Base-by-base conservation (phyloP, 1,140 invertebrate species). In the Ceratina japonica region DNA sequence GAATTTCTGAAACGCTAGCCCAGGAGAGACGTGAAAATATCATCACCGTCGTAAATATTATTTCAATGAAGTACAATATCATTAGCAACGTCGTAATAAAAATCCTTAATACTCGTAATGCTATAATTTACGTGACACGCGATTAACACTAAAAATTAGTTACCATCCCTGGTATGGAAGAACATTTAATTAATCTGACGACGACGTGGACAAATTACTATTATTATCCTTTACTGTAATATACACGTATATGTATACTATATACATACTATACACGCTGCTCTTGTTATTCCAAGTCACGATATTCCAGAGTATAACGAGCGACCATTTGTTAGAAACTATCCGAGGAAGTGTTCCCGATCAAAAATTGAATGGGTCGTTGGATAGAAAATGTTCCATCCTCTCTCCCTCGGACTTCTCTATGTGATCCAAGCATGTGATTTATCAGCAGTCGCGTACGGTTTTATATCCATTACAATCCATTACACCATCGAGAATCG, bases 401-500 rank as follows among this genome's bases (percentile, higher is more conserved):
- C 52, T n/a, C 62, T 27, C 15, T 18, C 56, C 44, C 51, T 56
- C 13, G 7, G 2, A 13, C 18, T n/a, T 18, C 20, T 64, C 44
- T 63, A 63, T 63, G 44, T 63, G 24, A 44, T 52, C 13, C 22
- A 52, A 31, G 59, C 44, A 63, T 52, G 59, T 44, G 24, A 74
- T 74, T 63, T 74, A 74, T 74, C 71, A 64, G 44, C 22, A 44
- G 22, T 44, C 44, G 24, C 18, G 58, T 15, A n/a, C 37, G 15
- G 59, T 63, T 63, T 74, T 63, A 74, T 74, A 63, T 74, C 59
- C 44, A 24, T 74, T 59, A 64, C 71, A 74, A 74, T 74, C 63
- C 59, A 63, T 63, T 74, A 74, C 44, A 16, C 59, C 24, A 63
- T 63, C 59, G 58, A 20, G 62, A 52, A 63, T 63, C 71, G 58